phyloP scores from a whole-genome alignment of 2,888 invertebrate genomes.

The Melanargia galathea region DNA sequence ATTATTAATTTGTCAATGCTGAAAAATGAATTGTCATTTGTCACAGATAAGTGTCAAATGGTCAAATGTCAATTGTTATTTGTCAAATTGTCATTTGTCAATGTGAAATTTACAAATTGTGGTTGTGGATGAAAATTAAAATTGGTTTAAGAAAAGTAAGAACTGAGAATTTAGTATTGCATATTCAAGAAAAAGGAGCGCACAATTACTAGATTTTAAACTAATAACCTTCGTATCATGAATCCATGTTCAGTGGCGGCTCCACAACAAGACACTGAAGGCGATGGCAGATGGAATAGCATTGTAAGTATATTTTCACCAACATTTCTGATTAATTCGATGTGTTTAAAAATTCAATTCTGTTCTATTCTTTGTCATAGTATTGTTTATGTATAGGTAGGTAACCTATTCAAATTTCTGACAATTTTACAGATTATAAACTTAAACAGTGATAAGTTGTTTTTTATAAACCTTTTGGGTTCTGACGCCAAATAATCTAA shows the following conservation, averaged over 20 bases:
- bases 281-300: slow-evolving; percentile 93
- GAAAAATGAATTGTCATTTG: no score
- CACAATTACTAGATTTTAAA: slow-evolving; percentile 4
- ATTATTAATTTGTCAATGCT: slow-evolving; percentile 5
- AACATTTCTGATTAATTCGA: background rate
- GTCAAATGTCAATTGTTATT: no score
- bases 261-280: slow-evolving; percentile 89
- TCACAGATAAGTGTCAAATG: no score
- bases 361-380: background rate
- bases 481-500: background rate
- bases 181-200: background rate
- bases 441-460: no score
- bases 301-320: slow-evolving; percentile 70
- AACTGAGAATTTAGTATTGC: background rate
- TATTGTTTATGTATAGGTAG: no score
- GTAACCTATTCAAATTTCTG: background rate
- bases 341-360: background rate
- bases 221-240: slow-evolving; percentile 66
- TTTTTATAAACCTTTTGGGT: background rate
- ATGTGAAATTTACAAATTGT: background rate
- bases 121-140: background rate
- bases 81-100: no score
- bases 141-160: background rate
- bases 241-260: slow-evolving; percentile 88
- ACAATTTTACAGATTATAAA: background rate